These are phyloP conservation scores for Cheilosia pagana DNA, from an alignment of 2,888 invertebrate species.

Conservation along the genomic window DNA sequence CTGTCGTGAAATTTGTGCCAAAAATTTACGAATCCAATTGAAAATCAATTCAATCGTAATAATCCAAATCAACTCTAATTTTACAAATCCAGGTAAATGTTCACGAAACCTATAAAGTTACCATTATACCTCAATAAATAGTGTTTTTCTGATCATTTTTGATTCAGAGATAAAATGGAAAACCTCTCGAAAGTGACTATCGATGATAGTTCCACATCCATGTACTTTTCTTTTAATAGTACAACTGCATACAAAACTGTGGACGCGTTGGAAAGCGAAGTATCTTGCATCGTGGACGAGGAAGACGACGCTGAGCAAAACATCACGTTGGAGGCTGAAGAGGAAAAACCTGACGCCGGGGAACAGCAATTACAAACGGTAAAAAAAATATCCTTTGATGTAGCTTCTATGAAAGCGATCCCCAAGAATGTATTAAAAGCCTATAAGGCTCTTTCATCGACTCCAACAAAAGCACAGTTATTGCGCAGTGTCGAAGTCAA, in stretches of 20 bases:
- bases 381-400: conserved; percentile 43
- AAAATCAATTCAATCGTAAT: no score
- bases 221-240: conserved; percentile 69
- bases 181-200: conserved; percentile 51
- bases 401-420: conserved; percentile 29
- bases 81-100: no score
- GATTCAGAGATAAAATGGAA: conserved; percentile 36
- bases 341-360: not conserved
- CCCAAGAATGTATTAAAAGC: conserved; percentile 77
- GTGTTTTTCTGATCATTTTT: not conserved
- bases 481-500: conserved; percentile 76
- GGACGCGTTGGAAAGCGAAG: conserved; percentile 39
- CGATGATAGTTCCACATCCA: conserved; percentile 56
- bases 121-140: no score
- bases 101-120: no score
- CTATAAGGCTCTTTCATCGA: conserved; percentile 79
- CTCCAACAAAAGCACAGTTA: conserved; percentile 78
- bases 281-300: conserved; percentile 2
- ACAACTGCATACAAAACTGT: conserved; percentile 55
- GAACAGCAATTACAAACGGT: conserved; percentile 26
- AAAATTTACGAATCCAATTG: no score
- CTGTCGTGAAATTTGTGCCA: no score
- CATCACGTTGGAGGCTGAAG: conserved; percentile 38
- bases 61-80: no score
- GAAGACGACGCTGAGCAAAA: conserved; percentile 40